Evolutionary conservation across 2,888 invertebrate species (phyloP), one percentile per base, ranked within the genome.

Genomic region (Candidula unifasciata): DNA sequence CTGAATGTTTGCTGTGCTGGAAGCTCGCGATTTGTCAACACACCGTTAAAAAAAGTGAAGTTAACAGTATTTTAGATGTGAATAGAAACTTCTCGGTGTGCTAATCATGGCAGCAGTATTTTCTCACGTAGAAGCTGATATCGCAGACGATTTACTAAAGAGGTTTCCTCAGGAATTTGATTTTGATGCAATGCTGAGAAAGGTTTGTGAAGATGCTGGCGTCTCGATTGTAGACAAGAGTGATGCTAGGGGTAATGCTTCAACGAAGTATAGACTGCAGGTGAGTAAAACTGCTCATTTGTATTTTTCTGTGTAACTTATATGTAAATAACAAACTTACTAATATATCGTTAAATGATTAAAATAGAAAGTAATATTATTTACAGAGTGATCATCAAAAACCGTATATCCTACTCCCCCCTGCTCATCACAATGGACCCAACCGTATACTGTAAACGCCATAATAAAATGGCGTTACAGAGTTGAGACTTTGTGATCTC

Each of bases 121-220:
- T 84, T 87, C 87, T 27, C 84, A 85, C 66, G 89, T 89, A 37
- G 85, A 86, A 24, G 90, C 89, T 60, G 89, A 89, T 54, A 84
- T 90, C 73, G 86, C 89, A 30, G 84, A 86, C 44, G 87, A 88
- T 33, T 87, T 89, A 33, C 78, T 87, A 2, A 85, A 69, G 73
- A 87, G 85, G 64, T 90, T 89, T 85, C 89, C 89, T 30, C 66
- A 85, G 21, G 87, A 88, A 73, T 89, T 88, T 85, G 89, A 89
- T 83, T 88, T 89, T 79, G 84, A 85, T 80, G 87, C 87, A 21
- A 87, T 89, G 87, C 79, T 90, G 78, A 80, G 84, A 69, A 87
- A 85, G 76, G 87, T 90, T 79, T 87, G 89, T 66, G 85, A 89
- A 8, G 89, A 89, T 85, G 87, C 87, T 78, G 88, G 88, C 64